These are phyloP conservation scores for Drosophila kanapiae DNA, from an alignment of 1,140 invertebrate genomes.

Conservation along the genomic window DNA sequence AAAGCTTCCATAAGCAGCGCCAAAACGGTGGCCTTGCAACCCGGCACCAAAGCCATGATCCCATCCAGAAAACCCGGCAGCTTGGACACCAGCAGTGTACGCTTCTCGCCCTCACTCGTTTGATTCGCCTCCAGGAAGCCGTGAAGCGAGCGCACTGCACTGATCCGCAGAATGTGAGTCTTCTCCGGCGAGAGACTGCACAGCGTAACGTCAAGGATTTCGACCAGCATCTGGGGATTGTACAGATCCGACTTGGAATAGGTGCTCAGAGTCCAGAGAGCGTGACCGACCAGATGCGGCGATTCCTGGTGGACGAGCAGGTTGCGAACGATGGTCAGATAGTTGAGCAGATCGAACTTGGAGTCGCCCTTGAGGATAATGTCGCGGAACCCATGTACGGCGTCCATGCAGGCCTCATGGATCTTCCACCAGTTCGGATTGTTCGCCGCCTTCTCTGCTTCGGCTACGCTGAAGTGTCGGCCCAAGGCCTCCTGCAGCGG, in stretches of 20 bases:
- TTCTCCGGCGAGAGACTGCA: conserved; percentile 77
- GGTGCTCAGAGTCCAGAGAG: conserved; percentile 90
- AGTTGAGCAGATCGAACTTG: conserved; percentile 89
- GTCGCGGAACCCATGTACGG: conserved; percentile 87
- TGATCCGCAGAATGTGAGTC: conserved; percentile 74
- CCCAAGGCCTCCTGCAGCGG: conserved; percentile 88
- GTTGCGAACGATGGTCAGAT: conserved; percentile 87
- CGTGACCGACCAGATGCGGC: conserved; percentile 90
- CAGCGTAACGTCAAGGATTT: conserved; percentile 73
- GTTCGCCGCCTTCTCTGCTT: conserved; percentile 85
- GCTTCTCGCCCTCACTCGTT: conserved; percentile 68
- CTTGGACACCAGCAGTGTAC: conserved; percentile 68
- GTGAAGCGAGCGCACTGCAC: conserved; percentile 71
- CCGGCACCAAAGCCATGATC: conserved; percentile 79
- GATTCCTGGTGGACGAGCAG: conserved; percentile 75
- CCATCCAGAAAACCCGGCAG: conserved; percentile 75
- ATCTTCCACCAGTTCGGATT: conserved; percentile 91
- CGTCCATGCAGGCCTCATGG: conserved; percentile 91
- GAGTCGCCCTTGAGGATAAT: conserved; percentile 87
- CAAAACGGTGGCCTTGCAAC: conserved; percentile 88
- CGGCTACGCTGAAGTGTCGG: conserved; percentile 88
- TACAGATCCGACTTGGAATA: conserved; percentile 86
- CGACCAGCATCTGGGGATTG: conserved; percentile 77
- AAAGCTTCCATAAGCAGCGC: conserved; percentile 90
- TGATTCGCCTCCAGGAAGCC: conserved; percentile 88